These are phyloP conservation scores for Selene dorsalis DNA, from an alignment of 2,797 vertebrate species.

Conservation along the genomic window DNA sequence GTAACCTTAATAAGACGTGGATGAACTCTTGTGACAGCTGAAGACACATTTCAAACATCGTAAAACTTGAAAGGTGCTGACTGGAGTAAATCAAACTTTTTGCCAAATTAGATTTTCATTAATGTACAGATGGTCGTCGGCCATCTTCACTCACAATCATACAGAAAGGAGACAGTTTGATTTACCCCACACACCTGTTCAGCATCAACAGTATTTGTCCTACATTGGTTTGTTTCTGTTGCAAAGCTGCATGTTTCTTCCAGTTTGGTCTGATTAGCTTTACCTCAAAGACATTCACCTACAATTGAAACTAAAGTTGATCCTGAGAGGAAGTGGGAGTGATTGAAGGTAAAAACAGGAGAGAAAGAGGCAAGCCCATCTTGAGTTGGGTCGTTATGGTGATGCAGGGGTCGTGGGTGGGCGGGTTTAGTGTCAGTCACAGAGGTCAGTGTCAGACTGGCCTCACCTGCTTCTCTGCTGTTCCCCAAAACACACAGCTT, in stretches of 20 bases:
- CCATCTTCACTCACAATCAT: not conserved
- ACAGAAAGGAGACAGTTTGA: slow-evolving; percentile 58
- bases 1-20: slow-evolving; percentile 21
- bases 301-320: slow-evolving; percentile 14
- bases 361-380: slow-evolving; percentile 73
- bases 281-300: slow-evolving; percentile 17
- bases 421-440: slow-evolving; percentile 47
- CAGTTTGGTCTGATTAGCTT: slow-evolving; percentile 44
- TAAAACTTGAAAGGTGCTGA: slow-evolving; percentile 52
- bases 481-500: slow-evolving; percentile 80
- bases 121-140: slow-evolving; percentile 14
- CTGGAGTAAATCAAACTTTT: slow-evolving; percentile 80
- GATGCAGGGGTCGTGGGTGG: slow-evolving; percentile 37
- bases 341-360: slow-evolving; percentile 42
- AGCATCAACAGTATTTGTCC: slow-evolving; percentile 46
- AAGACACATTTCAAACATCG: slow-evolving; percentile 84
- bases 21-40: slow-evolving; percentile 75
- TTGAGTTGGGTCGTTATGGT: slow-evolving; percentile 50
- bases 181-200: slow-evolving; percentile 74
- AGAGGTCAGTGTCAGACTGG: slow-evolving; percentile 56
- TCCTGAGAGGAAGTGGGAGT: slow-evolving; percentile 22
- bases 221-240: slow-evolving; percentile 79
- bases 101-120: slow-evolving; percentile 38
- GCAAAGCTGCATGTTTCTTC: slow-evolving; percentile 83
- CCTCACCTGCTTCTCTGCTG: slow-evolving; percentile 70